Conservation (phyloP, 2,888 invertebrate species). For the Leptinotarsa tumamoca region DNA sequence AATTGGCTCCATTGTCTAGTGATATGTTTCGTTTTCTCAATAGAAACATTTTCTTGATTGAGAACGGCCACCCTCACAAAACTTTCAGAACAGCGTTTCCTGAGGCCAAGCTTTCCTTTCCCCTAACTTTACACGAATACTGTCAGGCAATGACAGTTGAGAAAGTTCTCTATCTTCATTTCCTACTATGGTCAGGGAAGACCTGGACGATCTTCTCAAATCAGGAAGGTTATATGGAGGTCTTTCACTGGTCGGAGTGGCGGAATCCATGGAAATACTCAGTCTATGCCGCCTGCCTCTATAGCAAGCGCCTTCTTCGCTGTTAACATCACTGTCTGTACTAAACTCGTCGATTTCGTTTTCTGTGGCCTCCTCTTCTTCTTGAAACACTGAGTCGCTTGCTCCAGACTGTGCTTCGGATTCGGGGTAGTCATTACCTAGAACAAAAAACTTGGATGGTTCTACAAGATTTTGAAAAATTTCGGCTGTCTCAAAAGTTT, state of each 20-base stretch:
- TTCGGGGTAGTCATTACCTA: constrained; percentile 73
- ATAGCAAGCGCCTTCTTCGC: constrained; percentile 57
- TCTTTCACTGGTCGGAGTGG: constrained; percentile 33
- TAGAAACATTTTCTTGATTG: no score
- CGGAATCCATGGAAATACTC: constrained; percentile 35
- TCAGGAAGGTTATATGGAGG: constrained; percentile 25
- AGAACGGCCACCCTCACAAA: neutral
- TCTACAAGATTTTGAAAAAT: constrained; percentile 49
- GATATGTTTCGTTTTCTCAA: no score
- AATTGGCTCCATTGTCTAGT: no score
- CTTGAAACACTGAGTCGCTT: constrained; percentile 81
- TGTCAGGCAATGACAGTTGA: constrained; percentile 59
- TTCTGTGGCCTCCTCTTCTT: constrained; percentile 77
- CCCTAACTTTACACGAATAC: constrained; percentile 62
- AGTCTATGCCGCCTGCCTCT: constrained; percentile 35
- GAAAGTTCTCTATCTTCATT: constrained; percentile 51
- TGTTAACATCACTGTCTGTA: constrained; percentile 81
- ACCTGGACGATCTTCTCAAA: constrained; percentile 47
- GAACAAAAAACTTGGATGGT: constrained; percentile 61
- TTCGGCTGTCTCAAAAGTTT: no score
- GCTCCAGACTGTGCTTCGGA: constrained; percentile 78
- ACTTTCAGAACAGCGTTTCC: constrained; percentile 82
- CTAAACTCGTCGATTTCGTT: constrained; percentile 84
- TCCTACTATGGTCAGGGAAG: constrained; percentile 54
- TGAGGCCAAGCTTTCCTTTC: constrained; percentile 75